Base-by-base conservation (phyloP, 64 coral and sea anemone genomes). In the Montipora cactus region DNA sequence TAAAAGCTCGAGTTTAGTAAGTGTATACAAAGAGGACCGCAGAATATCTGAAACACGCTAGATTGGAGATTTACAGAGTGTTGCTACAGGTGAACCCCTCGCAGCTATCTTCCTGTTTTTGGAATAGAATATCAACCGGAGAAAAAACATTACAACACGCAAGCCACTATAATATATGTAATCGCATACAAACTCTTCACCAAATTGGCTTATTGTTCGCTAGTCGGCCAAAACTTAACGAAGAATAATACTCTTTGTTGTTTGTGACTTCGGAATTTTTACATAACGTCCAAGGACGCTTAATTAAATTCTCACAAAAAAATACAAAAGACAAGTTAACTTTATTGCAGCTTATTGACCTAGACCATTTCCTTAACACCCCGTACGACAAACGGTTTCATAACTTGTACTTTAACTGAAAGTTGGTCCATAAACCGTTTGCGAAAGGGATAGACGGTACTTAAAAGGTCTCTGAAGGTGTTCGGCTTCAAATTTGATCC, bases 11-110 rank as follows among this genome's bases (percentile, higher is more conserved):
- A 19, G 25, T 81, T 37, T 81, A 70, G 64, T 49, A 71, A 68
- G 16, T 86, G 44, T 86, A 44, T n/a, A 71, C 82, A 86, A 86
- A 86, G 82, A 70, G 46, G 5, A 21, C 82, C 66, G 82, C 62
- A 46, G 55, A 66, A 83, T 25, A 47, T 25, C 55, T 9, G 19
- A n/a, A 52, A 16, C 82, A 86, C 82, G 82, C 82, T 71, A 86
- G 9, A 67, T 47, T 49, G 22, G 11, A 21, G 8, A 48, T 4
- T 15, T 14, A 16, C 59, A 64, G 28, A 37, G 13, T 14, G 59
- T 64, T 14, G 14, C 59, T 64, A 11, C 59, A 37, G 1, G 10
- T 64, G 59, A 12, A 64, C 59, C 59, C 59, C 14, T 64, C 59
- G 59, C 59, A 16, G 59, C 13, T 14, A 4, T 64, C 59, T 11